Percentiles rank a stretch among this genome's conserved stretches.
Evolutionary conservation across 2,113 vertebrate species (phyloP).

Genomic region (Sciurus niger): DNA sequence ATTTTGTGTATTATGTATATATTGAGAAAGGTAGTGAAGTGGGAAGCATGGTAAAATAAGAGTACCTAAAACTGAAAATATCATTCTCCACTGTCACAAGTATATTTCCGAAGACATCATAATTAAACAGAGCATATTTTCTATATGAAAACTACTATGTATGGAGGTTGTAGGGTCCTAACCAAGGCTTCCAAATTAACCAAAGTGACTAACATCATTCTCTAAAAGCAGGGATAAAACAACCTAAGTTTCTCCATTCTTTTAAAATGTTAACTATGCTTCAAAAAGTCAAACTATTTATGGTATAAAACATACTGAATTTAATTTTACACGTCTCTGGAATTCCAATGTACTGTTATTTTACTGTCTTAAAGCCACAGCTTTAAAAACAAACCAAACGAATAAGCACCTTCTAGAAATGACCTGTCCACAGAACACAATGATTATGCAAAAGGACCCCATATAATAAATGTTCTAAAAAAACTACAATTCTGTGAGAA

Average conservation of each 20-base stretch:
- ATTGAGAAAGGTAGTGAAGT: slow-evolving; percentile 25
- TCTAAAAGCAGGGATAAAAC: slow-evolving; percentile 51
- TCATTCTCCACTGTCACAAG: background rate
- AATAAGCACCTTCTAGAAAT: background rate
- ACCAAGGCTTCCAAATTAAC: slow-evolving; percentile 56
- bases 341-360: slow-evolving; percentile 38
- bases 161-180: slow-evolving; percentile 1
- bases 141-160: slow-evolving; percentile 8
- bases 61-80: slow-evolving; percentile 23
- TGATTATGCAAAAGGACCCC: slow-evolving; percentile 39
- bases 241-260: slow-evolving; percentile 26
- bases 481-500: slow-evolving; percentile 22
- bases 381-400: background rate
- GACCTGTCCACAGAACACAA: slow-evolving; percentile 3
- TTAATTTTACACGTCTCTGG: slow-evolving; percentile 47
- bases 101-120: slow-evolving; percentile 19
- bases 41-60: slow-evolving; percentile 38
- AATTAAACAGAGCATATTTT: slow-evolving; percentile 35
- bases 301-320: slow-evolving; percentile 12
- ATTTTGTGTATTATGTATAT: background rate
- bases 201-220: slow-evolving; percentile 12
- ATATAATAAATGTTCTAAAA: slow-evolving; percentile 18
- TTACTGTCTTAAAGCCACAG: background rate
- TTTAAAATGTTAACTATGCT: slow-evolving; percentile 51
- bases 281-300: background rate